Conservation (phyloP, 1,140 invertebrate genomes). For the Polypedilum pembai region DNA sequence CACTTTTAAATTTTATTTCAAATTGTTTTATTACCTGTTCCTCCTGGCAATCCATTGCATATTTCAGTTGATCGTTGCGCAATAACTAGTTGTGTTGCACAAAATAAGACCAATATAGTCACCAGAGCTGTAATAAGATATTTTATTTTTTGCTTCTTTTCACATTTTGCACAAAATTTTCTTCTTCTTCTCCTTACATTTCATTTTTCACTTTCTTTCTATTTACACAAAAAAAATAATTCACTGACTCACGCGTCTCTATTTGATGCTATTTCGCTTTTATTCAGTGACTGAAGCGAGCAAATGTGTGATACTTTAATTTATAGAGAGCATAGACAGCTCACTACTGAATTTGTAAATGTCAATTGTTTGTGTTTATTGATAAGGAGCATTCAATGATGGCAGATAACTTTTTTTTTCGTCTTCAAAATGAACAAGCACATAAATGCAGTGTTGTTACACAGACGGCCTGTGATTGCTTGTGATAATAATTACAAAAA, state of each 20-base stretch:
- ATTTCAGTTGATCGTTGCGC: not conserved
- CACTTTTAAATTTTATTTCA: not conserved
- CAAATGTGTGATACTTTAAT: not conserved
- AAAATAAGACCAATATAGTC: not conserved
- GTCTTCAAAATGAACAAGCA: not conserved
- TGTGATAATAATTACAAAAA: no score
- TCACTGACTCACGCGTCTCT: not conserved
- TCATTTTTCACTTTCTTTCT: not conserved
- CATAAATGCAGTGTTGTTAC: not conserved
- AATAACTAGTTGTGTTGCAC: not conserved
- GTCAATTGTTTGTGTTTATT: not conserved
- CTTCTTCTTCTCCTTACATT: constrained; percentile 13
- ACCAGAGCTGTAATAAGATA: not conserved
- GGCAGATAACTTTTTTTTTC: not conserved
- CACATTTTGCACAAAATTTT: not conserved
- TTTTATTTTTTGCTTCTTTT: not conserved
- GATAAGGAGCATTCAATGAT: not conserved
- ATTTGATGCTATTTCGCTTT: not conserved
- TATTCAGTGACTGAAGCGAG: not conserved
- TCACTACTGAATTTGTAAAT: not conserved
- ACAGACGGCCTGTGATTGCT: not conserved
- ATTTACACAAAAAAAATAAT: not conserved
- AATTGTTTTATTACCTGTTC: not conserved
- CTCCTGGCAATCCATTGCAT: not conserved
- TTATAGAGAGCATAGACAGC: not conserved